Percentiles rank a stretch among this genome's conserved stretches.
phyloP scores from a whole-genome alignment of 35 echinoderm and acorn worm species.

The Apostichopus japonicus region DNA sequence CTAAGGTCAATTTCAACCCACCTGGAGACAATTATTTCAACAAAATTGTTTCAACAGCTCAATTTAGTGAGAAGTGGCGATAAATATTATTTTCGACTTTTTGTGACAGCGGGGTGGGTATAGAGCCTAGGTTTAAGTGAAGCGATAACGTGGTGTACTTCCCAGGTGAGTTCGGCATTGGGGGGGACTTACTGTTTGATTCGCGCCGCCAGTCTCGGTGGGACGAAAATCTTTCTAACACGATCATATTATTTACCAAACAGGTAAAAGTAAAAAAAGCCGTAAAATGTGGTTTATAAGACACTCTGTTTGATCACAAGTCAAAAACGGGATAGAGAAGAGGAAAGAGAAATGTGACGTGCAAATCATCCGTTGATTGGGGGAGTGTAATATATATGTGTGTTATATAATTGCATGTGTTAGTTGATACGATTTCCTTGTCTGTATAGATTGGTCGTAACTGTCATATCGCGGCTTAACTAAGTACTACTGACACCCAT shows the following conservation, averaged over 20 bases:
- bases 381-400: no score
- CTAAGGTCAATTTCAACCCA: slow-evolving; percentile 12
- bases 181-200: background rate
- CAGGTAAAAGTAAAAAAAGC: no score
- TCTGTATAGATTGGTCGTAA: background rate
- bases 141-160: background rate
- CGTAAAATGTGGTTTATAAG: no score
- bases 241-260: no score
- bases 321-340: no score
- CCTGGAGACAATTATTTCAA: slow-evolving; percentile 34
- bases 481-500: background rate
- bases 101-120: background rate
- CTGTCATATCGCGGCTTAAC: background rate
- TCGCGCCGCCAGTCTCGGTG: background rate
- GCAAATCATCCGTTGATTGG: no score
- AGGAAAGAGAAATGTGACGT: no score
- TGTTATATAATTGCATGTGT: no score
- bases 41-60: slow-evolving; percentile 28
- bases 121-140: background rate
- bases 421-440: no score
- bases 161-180: background rate
- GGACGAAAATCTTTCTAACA: background rate
- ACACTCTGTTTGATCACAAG: no score
- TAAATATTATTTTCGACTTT: slow-evolving; percentile 10
- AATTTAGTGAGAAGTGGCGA: slow-evolving; percentile 22